Percentiles rank a stretch among this genome's conserved stretches.
Conservation (phyloP, 2,888 invertebrate genomes). For the Liopterus haemorrhoidalis region DNA sequence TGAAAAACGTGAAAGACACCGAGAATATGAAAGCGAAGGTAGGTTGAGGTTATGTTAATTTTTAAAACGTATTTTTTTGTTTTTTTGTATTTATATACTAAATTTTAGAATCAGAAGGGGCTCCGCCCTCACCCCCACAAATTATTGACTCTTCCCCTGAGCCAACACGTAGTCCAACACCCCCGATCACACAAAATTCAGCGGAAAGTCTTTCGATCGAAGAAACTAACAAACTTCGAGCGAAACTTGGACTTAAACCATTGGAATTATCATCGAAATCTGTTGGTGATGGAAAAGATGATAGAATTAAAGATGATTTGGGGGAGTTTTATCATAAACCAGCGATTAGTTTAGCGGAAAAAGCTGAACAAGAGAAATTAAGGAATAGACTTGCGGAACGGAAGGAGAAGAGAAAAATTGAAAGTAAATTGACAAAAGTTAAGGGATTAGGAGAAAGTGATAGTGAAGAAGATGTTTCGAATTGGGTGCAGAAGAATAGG, state of each 20-base stretch:
- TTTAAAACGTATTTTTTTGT: slow-evolving; percentile 18
- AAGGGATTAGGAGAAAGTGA: slow-evolving; percentile 66
- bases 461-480: slow-evolving; percentile 63
- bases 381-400: slow-evolving; percentile 70
- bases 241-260: slow-evolving; percentile 90
- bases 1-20: slow-evolving; percentile 38
- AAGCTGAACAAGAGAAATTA: slow-evolving; percentile 72
- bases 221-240: slow-evolving; percentile 83
- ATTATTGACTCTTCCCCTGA: too few species aligned
- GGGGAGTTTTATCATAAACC: slow-evolving; percentile 87
- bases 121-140: slow-evolving; percentile 9
- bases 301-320: slow-evolving; percentile 50
- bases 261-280: slow-evolving; percentile 59
- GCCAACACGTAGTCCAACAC: slow-evolving; percentile 34
- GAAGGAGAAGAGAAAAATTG: slow-evolving; percentile 72
- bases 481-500: slow-evolving; percentile 81
- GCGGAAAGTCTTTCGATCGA: slow-evolving; percentile 66
- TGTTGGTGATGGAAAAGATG: slow-evolving; percentile 46
- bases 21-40: slow-evolving; percentile 53
- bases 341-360: slow-evolving; percentile 66
- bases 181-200: slow-evolving; percentile 42
- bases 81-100: slow-evolving; percentile 11
- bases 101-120: slow-evolving; percentile 41
- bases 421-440: slow-evolving; percentile 57
- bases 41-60: slow-evolving; percentile 37